Percentiles rank a stretch among this genome's conserved stretches.
Evolutionary conservation across 1,140 invertebrate genomes (phyloP).

Genomic region (Temnothorax longispinosus): DNA sequence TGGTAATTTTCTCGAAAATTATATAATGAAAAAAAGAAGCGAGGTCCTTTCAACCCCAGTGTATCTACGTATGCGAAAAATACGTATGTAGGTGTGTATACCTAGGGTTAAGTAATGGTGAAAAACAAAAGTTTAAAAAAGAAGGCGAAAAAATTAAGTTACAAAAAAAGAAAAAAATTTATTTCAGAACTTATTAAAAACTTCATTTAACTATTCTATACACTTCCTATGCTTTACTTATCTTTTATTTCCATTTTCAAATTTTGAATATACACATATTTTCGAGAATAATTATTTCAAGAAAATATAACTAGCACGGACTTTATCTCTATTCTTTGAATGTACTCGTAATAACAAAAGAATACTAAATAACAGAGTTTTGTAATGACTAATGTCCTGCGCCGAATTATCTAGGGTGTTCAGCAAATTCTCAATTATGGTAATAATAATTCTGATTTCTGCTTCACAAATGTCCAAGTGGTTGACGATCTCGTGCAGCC

Average conservation of each 20-base stretch:
- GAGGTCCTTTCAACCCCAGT: too few relatives aligned
- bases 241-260: not conserved
- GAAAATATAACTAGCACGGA: not conserved
- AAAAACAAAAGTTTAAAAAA: too few relatives aligned
- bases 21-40: too few relatives aligned
- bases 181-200: not conserved
- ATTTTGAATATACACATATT: not conserved
- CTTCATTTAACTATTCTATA: not conserved
- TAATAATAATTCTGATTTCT: constrained; percentile 65
- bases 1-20: too few relatives aligned
- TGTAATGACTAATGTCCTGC: constrained; percentile 54
- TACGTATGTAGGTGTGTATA: too few relatives aligned
- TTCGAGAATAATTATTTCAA: not conserved
- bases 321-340: not conserved
- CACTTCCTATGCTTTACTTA: not conserved
- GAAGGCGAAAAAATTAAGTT: too few relatives aligned
- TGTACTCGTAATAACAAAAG: constrained; percentile 46
- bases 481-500: constrained; percentile 82
- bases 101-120: too few relatives aligned
- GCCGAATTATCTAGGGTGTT: constrained; percentile 61
- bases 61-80: too few relatives aligned
- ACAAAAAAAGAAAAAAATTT: not conserved
- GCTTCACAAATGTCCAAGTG: constrained; percentile 60
- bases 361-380: constrained; percentile 60
- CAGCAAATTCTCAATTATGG: constrained; percentile 73